phyloP scores from a whole-genome alignment of 2,113 vertebrate species.

The Clupea harengus region DNA sequence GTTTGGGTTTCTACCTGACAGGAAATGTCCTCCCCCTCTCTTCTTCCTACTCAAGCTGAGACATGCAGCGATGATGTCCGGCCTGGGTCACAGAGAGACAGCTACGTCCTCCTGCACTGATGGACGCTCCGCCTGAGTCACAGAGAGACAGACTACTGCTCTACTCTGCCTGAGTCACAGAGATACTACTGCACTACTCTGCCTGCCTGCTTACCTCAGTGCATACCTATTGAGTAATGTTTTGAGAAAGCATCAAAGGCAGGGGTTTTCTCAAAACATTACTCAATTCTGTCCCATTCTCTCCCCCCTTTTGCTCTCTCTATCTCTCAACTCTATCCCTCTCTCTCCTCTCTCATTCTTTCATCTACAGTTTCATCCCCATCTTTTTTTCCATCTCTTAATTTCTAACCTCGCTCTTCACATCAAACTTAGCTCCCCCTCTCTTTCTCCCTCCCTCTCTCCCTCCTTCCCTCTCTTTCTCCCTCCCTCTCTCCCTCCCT shows the following conservation, averaged over 20 bases:
- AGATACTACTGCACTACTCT: neutral
- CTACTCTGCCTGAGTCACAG: neutral
- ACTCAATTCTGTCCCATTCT: constrained; percentile 15
- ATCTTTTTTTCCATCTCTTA: neutral
- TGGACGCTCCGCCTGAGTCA: too few species aligned
- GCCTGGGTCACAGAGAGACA: constrained; percentile 17
- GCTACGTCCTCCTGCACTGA: too few species aligned
- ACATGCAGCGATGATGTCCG: constrained; percentile 4
- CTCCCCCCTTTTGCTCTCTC: constrained; percentile 10
- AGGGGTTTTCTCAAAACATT: too few species aligned
- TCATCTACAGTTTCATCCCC: neutral
- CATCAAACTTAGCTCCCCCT: constrained; percentile 27
- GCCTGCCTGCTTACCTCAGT: neutral
- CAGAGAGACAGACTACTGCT: neutral
- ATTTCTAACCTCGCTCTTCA: neutral
- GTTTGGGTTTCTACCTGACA: neutral
- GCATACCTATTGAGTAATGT: too few species aligned
- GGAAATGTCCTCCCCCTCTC: neutral
- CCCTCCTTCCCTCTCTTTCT: neutral
- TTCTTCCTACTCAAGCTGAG: neutral
- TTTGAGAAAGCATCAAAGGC: too few species aligned
- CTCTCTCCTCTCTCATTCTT: constrained; percentile 17
- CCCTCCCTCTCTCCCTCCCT: too few species aligned
- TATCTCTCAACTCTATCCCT: constrained; percentile 29
- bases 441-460: constrained; percentile 28